Evolutionary conservation across 1,140 invertebrate genomes (phyloP).

Genomic region (Lutraria rhynchaena): DNA sequence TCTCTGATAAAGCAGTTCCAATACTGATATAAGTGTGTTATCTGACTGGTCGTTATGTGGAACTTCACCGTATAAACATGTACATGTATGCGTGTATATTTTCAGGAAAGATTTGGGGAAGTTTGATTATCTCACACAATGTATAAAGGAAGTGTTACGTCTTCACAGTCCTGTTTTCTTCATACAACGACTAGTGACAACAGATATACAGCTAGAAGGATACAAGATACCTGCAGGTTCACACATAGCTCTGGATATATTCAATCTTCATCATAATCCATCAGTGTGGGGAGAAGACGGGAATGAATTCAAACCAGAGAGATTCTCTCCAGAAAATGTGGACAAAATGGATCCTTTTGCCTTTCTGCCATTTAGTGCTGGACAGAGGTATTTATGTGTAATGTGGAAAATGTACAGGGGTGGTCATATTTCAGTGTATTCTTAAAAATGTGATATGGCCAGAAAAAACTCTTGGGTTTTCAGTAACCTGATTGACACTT

Average conservation of each 20-base stretch:
- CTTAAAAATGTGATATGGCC: too few species aligned
- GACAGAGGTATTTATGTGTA: slow-evolving; percentile 62
- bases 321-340: slow-evolving; percentile 61
- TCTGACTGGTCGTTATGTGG: too few species aligned
- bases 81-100: too few species aligned
- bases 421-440: too few species aligned
- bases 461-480: too few species aligned
- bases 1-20: too few species aligned
- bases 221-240: slow-evolving; percentile 56
- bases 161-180: slow-evolving; percentile 84
- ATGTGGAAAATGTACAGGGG: too few species aligned
- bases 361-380: slow-evolving; percentile 71
- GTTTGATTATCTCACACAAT: slow-evolving; percentile 78
- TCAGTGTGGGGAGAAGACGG: slow-evolving; percentile 60
- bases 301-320: slow-evolving; percentile 62
- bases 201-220: slow-evolving; percentile 56
- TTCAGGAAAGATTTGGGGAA: slow-evolving; percentile 73
- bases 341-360: slow-evolving; percentile 61
- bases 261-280: slow-evolving; percentile 65
- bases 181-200: slow-evolving; percentile 85
- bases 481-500: too few species aligned
- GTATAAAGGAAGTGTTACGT: slow-evolving; percentile 81
- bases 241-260: slow-evolving; percentile 52
- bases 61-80: too few species aligned
- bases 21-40: too few species aligned